Evolutionary conservation across 2,113 vertebrate genomes (phyloP), one percentile per base, ranked within the genome.

Genomic region (Stigmatopora nigra): DNA sequence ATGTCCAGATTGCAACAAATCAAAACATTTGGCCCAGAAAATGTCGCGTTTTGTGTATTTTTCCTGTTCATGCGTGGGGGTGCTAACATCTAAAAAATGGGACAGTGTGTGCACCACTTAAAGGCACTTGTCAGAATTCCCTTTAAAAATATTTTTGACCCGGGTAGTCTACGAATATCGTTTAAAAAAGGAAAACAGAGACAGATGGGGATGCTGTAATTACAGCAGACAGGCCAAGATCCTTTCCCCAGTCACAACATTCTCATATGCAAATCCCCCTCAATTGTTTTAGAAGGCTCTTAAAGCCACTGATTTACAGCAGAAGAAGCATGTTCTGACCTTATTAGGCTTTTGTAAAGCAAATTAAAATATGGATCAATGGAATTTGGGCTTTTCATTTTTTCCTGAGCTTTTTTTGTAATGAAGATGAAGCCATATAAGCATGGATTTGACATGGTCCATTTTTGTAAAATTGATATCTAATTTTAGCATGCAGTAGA

Each of bases 151-250:
- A 67, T 25, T 44, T 19, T 57, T 45, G 61, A 66, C 61, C 12
- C 70, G 61, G 56, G 22, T 12, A 66, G 60, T 61, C 22, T 60
- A 48, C 65, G 56, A 68, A 44, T 72, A 25, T 75, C 68, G 69
- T 76, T 71, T 71, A 64, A 79, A 78, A 78, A 60, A 52, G 79
- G 58, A 62, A 46, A 64, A 65, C 59, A 61, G 60, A 70, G 65
- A 67, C 75, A 73, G 76, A 79, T 82, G 73, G 67, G 78, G 74
- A 70, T 70, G 70, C 64, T 63, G 68, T 77, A 71, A 80, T 78
- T 79, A 77, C 56, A 70, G 78, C 76, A 83, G 77, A 68, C 77
- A 76, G 78, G 76, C 65, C 77, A 84, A 81, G 76, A 70, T 79
- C 71, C 77, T 78, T 66, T 71, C 53, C 31, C 71, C 64, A 74